phyloP scores from a whole-genome alignment of 2,888 invertebrate species.

The Ornithoptera alexandrae region DNA sequence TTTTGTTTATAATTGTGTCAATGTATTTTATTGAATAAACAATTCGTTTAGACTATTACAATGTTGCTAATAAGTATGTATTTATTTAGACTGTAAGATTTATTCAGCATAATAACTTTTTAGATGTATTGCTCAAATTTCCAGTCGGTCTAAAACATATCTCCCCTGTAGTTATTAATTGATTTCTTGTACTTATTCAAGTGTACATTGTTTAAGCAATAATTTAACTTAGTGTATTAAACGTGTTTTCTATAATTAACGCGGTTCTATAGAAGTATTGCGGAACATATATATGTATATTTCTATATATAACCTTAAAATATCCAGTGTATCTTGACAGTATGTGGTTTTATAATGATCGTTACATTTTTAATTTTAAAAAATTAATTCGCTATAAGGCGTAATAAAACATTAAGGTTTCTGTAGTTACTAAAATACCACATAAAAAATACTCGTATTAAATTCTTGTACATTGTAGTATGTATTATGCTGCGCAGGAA shows the following conservation, averaged over 20 bases:
- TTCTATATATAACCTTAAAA: not conserved
- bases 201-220: constrained; percentile 25
- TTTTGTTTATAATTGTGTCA: not conserved
- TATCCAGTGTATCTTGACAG: constrained; percentile 10
- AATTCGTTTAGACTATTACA: not conserved
- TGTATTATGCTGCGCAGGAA: too few relatives aligned
- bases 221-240: constrained; percentile 24
- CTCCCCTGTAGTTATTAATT: constrained; percentile 15
- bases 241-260: not conserved
- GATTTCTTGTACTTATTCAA: constrained; percentile 23
- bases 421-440: too few relatives aligned
- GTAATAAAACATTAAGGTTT: too few relatives aligned
- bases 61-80: not conserved
- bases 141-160: constrained; percentile 29
- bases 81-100: constrained; percentile 21
- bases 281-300: too few relatives aligned
- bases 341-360: not conserved
- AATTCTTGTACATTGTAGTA: too few relatives aligned
- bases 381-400: too few relatives aligned
- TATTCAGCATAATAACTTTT: constrained; percentile 25
- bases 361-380: too few relatives aligned
- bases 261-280: not conserved
- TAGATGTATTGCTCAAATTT: constrained; percentile 29
- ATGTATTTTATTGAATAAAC: not conserved
- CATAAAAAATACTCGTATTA: too few relatives aligned